Percentiles rank a stretch among this genome's conserved stretches.
Conservation (phyloP, 2,113 vertebrate genomes). For the Bufo gargarizans region DNA sequence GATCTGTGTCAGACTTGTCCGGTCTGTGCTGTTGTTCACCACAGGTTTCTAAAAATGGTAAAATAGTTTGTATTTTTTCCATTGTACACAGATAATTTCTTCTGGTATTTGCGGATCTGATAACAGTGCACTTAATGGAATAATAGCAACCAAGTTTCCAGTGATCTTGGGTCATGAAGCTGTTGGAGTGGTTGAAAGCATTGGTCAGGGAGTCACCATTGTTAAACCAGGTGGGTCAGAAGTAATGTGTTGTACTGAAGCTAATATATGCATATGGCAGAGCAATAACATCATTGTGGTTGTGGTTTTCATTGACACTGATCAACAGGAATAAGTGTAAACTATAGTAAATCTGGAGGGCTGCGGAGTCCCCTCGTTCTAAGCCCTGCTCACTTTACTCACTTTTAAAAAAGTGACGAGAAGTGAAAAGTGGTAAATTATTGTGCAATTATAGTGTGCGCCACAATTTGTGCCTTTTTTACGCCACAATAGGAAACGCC, state of each 20-base stretch:
- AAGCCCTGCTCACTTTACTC: too few species aligned
- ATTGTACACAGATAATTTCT: conserved; percentile 70
- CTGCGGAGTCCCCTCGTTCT: too few species aligned
- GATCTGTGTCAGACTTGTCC: neutral
- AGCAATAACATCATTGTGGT: neutral
- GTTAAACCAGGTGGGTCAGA: conserved; percentile 70
- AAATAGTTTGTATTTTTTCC: neutral
- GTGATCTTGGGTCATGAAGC: conserved; percentile 80
- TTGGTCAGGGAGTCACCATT: conserved; percentile 70
- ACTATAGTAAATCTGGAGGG: too few species aligned
- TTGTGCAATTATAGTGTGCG: too few species aligned
- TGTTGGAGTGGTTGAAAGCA: conserved; percentile 83
- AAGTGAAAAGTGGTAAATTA: too few species aligned
- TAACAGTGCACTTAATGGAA: conserved; percentile 53
- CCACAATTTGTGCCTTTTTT: too few species aligned
- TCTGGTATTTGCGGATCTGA: conserved; percentile 77
- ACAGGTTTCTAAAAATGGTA: neutral
- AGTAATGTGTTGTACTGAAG: neutral
- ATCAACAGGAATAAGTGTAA: too few species aligned
- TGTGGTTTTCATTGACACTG: too few species aligned
- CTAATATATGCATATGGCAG: neutral
- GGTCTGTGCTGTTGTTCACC: neutral
- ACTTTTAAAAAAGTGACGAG: too few species aligned
- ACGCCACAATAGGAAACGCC: too few species aligned
- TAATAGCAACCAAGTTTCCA: conserved; percentile 65